Percentiles rank a stretch among this genome's conserved stretches.
phyloP scores from a whole-genome alignment of 2,113 vertebrate species.

The Myotis davidii region DNA sequence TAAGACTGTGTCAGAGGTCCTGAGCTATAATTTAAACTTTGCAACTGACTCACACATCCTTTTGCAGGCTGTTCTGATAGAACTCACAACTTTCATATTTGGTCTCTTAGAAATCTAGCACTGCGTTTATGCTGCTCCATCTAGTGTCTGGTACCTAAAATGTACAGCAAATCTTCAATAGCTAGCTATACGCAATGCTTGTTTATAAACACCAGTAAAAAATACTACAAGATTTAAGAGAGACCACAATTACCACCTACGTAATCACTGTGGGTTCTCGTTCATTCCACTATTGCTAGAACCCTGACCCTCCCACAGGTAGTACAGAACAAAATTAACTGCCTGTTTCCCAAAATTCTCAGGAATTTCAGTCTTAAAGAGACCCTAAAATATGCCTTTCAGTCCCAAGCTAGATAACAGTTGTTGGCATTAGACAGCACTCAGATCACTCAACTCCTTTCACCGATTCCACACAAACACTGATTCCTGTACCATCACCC shows the following conservation, averaged over 20 bases:
- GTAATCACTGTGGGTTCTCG: not conserved
- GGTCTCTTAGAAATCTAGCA: not conserved
- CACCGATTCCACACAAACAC: not conserved
- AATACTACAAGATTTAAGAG: not conserved
- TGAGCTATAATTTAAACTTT: not conserved
- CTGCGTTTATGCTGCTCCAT: not conserved
- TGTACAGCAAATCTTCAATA: not conserved
- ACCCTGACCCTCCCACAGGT: not conserved
- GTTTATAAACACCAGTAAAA: not conserved
- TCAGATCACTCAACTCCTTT: not conserved
- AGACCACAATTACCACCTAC: not conserved
- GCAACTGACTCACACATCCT: not conserved
- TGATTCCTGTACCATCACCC: not conserved
- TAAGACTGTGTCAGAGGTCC: not conserved
- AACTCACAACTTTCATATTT: not conserved
- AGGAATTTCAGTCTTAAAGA: not conserved
- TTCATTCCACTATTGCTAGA: not conserved
- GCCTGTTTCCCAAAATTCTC: not conserved
- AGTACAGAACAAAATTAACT: not conserved
- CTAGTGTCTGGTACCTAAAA: not conserved
- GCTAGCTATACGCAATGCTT: not conserved
- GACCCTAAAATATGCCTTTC: not conserved
- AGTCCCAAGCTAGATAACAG: not conserved
- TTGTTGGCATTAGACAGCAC: not conserved
- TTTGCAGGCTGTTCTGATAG: not conserved